Base-by-base conservation (phyloP, 2,888 invertebrate species). In the Xanthia icteritia region DNA sequence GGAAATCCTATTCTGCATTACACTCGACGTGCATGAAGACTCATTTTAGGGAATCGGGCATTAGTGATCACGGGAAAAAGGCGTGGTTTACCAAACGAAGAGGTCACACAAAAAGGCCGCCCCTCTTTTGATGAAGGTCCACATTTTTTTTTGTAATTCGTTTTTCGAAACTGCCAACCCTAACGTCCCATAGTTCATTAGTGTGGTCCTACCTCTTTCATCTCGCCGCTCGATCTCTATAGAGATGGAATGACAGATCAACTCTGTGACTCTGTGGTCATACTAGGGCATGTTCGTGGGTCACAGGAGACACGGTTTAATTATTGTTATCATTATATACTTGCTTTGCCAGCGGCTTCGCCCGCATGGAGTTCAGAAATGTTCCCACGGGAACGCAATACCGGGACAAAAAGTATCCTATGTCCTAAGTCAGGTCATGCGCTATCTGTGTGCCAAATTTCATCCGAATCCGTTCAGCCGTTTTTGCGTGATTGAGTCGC, bases 181-280 rank as follows among this genome's bases (percentile, higher is more conserved):
- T 83, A 31, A 1, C 17, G 0, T 6, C 13, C 8, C 23, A 48
- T 27, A 82, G 58, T 83, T 83, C 83, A 83, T 83, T 83, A 83
- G 83, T 77, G 71, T 45, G 31, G 39, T 48, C 11, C 20, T 45
- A 42, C 60, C 51, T 63, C 77, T 86, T 71, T 83, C 39, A 83
- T 83, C 86, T 74, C 2, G 13, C 83, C 83, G 83, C 73, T 31
- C 5, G 73, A 83, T 83, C 86, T 83, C 15, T 42, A 51, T n/a
- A 17, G 13, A 75, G 54, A 67, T 58, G 42, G 31, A 20, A 78
- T 23, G 61, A 77, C 36, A 45, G 65, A 66, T 79, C 58, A 4
- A 39, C 31, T 82, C 48, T 65, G 60, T 48, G 31, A n/a, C 6
- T 64, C 42, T 31, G 9, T 48, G 48, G 60, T 77, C 20, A 67